phyloP scores from a whole-genome alignment of 1,140 invertebrate genomes.

The Eubasilissa regina region DNA sequence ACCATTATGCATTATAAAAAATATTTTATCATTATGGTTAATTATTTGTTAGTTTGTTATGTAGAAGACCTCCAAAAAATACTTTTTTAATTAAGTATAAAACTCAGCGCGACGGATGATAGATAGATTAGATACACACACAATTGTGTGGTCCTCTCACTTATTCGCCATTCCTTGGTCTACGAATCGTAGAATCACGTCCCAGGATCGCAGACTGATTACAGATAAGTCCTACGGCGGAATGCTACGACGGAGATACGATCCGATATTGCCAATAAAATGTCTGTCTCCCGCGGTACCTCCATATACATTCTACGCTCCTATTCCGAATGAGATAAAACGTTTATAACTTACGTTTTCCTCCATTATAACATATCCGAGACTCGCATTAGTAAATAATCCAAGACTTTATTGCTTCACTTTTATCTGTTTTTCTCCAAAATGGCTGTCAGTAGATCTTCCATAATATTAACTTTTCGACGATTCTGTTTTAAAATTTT shows the following conservation, averaged over 20 bases:
- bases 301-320: constrained; percentile 43
- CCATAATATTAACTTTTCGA: constrained; percentile 7
- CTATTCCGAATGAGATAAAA: constrained; percentile 43
- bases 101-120: not conserved
- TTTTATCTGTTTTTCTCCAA: constrained; percentile 31
- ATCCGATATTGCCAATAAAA: constrained; percentile 60
- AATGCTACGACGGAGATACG: constrained; percentile 51
- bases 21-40: too few species aligned
- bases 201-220: constrained; percentile 56
- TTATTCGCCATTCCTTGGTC: constrained; percentile 23
- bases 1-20: too few species aligned
- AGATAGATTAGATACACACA: too few species aligned
- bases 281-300: constrained; percentile 51
- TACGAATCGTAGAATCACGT: constrained; percentile 52
- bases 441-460: constrained; percentile 30
- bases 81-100: not conserved
- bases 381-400: constrained; percentile 40
- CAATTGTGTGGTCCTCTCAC: constrained; percentile 5
- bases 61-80: not conserved
- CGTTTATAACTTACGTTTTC: constrained; percentile 46
- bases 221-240: constrained; percentile 57
- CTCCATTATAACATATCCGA: constrained; percentile 26
- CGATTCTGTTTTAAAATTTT: not conserved
- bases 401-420: constrained; percentile 34
- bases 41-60: not conserved